Conservation (phyloP, 92 coral and sea anemone species). For the Galaxea fascicularis region DNA sequence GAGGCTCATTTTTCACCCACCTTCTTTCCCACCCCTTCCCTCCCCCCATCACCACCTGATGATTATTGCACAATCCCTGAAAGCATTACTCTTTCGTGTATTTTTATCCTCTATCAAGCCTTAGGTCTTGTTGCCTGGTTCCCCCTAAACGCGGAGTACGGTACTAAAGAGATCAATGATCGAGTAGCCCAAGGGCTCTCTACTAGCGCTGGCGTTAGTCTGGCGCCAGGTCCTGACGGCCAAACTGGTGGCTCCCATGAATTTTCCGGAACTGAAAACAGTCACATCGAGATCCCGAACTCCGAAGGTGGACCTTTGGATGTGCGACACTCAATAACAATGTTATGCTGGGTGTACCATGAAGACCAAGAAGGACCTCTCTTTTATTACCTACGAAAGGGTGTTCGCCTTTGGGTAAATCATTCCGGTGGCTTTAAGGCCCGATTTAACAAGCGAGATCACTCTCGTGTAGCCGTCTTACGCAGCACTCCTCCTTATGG, state of each 20-base stretch:
- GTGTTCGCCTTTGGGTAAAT: too few species aligned
- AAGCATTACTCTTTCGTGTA: too few species aligned
- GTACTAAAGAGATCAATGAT: conserved; percentile 43
- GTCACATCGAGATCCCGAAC: conserved; percentile 66
- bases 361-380: too few species aligned
- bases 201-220: conserved; percentile 13
- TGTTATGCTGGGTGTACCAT: conserved; percentile 51
- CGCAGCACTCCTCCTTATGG: background rate
- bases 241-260: conserved; percentile 49
- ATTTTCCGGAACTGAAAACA: conserved; percentile 42
- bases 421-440: too few species aligned
- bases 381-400: too few species aligned
- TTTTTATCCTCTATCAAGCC: background rate
- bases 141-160: conserved; percentile 44
- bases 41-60: too few species aligned
- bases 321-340: conserved; percentile 37
- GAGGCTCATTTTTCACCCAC: too few species aligned
- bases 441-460: conserved; percentile 57
- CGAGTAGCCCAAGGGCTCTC: conserved; percentile 33
- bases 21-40: too few species aligned
- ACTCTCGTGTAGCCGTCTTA: conserved; percentile 26
- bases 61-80: too few species aligned
- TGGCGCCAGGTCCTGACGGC: conserved; percentile 48
- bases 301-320: conserved; percentile 45
- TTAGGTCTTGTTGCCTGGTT: conserved; percentile 56